phyloP scores from a whole-genome alignment of 2,888 invertebrate genomes.

The Brenthis hecate region DNA sequence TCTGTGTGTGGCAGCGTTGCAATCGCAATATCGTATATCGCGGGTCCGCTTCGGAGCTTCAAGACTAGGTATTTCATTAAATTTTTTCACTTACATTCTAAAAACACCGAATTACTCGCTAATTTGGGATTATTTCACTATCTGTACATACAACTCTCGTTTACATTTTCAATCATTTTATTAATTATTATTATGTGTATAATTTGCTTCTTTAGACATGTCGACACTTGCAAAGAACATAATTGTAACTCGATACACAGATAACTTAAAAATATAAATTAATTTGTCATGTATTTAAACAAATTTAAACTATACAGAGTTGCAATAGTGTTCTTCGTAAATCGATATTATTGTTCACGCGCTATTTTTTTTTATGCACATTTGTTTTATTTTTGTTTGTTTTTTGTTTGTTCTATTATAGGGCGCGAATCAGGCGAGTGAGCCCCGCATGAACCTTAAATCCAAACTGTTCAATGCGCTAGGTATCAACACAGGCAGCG shows the following conservation, averaged over 20 bases:
- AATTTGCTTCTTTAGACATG: background rate
- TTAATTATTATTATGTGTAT: conserved; percentile 9
- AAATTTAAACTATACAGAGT: too few species aligned
- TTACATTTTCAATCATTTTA: too few species aligned
- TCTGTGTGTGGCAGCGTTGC: conserved; percentile 38
- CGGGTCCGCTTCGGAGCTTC: conserved; percentile 20
- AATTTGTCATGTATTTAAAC: too few species aligned
- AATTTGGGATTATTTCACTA: too few species aligned
- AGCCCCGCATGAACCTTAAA: conserved; percentile 90
- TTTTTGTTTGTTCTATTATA: conserved; percentile 76
- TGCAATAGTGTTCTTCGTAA: too few species aligned
- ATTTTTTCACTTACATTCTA: too few species aligned
- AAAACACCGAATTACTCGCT: too few species aligned
- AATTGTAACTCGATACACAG: background rate
- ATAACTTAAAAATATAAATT: background rate
- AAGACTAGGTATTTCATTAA: conserved; percentile 10
- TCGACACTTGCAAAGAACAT: background rate
- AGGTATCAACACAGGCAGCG: conserved; percentile 87
- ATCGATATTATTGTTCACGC: conserved; percentile 33
- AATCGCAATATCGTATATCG: conserved; percentile 21
- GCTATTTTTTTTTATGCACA: conserved; percentile 52
- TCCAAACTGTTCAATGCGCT: conserved; percentile 93
- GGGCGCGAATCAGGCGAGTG: conserved; percentile 86
- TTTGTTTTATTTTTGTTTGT: conserved; percentile 68
- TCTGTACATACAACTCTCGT: too few species aligned